These are phyloP conservation scores for Camarhynchus parvulus DNA, from an alignment of 2,113 vertebrate genomes.

Conservation along the genomic window DNA sequence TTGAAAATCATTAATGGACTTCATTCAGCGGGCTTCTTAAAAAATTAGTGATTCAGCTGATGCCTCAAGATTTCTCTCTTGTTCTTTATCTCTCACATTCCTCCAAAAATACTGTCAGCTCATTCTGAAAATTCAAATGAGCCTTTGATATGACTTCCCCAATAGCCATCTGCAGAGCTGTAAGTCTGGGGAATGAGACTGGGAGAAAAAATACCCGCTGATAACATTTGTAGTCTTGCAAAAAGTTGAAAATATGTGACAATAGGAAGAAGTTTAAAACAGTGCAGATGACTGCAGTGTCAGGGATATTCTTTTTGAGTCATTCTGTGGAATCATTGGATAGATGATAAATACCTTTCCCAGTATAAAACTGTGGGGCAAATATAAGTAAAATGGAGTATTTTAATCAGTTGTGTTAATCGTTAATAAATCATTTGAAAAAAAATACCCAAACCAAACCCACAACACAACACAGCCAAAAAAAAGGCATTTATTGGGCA, in stretches of 20 bases:
- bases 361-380: background rate
- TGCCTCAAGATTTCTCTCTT: background rate
- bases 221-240: background rate
- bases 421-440: background rate
- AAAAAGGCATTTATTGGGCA: background rate
- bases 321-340: background rate
- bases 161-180: background rate
- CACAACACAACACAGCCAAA: background rate
- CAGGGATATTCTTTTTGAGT: background rate
- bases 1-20: background rate
- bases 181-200: background rate
- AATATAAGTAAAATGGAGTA: background rate
- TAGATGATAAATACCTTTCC: background rate
- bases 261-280: background rate
- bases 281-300: background rate
- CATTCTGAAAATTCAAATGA: background rate
- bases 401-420: background rate
- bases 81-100: background rate
- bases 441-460: background rate
- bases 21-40: background rate
- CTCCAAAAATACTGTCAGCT: background rate
- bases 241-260: background rate
- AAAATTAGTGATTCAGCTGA: background rate
- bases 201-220: background rate
- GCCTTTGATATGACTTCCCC: background rate